Percentiles rank a stretch among this genome's conserved stretches.
Evolutionary conservation across 2,888 invertebrate species (phyloP).

Genomic region (Ephialtes manifestator): DNA sequence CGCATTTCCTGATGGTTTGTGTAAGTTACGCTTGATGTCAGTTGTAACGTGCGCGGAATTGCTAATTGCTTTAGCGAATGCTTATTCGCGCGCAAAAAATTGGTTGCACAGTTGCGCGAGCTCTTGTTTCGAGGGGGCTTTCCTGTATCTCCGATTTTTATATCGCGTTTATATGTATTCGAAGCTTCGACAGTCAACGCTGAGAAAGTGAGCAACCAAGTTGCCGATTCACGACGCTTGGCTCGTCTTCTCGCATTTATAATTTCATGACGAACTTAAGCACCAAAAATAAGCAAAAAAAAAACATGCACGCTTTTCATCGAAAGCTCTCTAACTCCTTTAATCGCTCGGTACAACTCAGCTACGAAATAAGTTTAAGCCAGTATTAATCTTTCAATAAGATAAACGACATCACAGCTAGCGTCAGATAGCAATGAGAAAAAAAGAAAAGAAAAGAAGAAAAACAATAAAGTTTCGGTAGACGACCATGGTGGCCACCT

Average conservation of each 20-base stretch:
- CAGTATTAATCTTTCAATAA: constrained; percentile 81
- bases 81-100: constrained; percentile 16
- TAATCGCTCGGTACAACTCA: constrained; percentile 63
- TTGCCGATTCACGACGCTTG: constrained; percentile 43
- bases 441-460: constrained; percentile 29
- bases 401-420: constrained; percentile 76
- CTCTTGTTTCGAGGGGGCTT: constrained; percentile 7
- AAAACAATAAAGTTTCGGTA: constrained; percentile 62
- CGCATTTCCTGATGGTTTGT: constrained; percentile 12
- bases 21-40: constrained; percentile 14
- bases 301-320: constrained; percentile 61
- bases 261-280: constrained; percentile 38
- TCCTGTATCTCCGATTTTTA: constrained; percentile 48
- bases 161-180: constrained; percentile 53
- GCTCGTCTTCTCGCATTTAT: constrained; percentile 30
- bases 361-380: constrained; percentile 70
- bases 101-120: constrained; percentile 23
- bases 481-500: constrained; percentile 82
- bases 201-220: constrained; percentile 48
- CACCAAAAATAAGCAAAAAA: constrained; percentile 32
- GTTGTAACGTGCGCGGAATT: constrained; percentile 43
- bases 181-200: constrained; percentile 45
- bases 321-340: constrained; percentile 64
- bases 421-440: constrained; percentile 79
- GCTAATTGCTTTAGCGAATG: constrained; percentile 37